phyloP scores from a whole-genome alignment of 2,797 vertebrate genomes.

The Spinus pinus region DNA sequence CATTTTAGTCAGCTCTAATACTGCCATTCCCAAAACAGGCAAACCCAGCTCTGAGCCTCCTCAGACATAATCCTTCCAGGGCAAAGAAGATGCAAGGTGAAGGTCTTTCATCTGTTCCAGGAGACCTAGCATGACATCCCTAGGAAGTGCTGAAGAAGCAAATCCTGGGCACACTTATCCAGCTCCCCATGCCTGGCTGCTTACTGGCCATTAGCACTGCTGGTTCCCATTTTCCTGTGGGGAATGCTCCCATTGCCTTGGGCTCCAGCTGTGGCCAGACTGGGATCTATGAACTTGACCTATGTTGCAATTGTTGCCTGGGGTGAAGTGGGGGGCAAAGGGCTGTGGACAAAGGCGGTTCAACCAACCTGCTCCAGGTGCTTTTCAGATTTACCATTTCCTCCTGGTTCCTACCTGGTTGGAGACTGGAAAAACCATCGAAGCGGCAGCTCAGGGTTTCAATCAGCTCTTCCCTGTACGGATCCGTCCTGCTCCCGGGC shows the following conservation, averaged over 20 bases:
- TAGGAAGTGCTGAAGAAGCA: not conserved
- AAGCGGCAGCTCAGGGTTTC: not conserved
- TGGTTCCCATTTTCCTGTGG: not conserved
- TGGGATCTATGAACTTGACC: not conserved
- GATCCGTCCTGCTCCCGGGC: not conserved
- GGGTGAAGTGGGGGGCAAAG: not conserved
- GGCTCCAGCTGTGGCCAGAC: not conserved
- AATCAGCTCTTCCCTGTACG: not conserved
- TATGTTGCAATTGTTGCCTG: not conserved
- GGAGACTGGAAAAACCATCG: not conserved
- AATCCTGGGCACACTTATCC: accelerated
- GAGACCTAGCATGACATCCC: not conserved
- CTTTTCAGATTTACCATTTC: not conserved
- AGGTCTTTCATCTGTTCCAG: not conserved
- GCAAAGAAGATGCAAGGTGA: not conserved
- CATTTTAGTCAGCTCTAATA: not conserved
- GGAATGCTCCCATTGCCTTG: not conserved
- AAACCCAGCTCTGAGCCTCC: not conserved
- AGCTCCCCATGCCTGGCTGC: not conserved
- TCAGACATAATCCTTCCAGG: not conserved
- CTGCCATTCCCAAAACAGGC: not conserved
- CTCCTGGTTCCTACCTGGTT: not conserved
- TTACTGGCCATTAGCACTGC: not conserved
- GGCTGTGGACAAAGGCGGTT: not conserved
- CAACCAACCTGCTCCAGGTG: not conserved